Evolutionary conservation across 2,797 vertebrate genomes (phyloP).

Genomic region (Peromyscus melanophrys): DNA sequence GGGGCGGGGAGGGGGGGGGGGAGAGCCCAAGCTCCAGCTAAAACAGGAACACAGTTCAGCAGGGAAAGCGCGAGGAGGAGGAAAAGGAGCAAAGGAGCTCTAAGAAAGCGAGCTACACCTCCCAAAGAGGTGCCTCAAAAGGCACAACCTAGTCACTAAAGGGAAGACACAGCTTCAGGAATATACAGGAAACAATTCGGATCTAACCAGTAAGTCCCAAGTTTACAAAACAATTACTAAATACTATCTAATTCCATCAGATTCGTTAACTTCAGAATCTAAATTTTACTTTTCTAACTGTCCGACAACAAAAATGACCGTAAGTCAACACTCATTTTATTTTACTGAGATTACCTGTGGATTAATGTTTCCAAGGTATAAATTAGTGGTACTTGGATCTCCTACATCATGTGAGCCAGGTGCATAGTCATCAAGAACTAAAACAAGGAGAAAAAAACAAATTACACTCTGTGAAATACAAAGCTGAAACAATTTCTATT

Average conservation of each 20-base stretch:
- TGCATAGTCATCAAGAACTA: conserved; percentile 98
- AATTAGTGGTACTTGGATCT: conserved; percentile 98
- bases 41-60: background rate
- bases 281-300: conserved; percentile 16
- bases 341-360: conserved; percentile 93
- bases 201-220: background rate
- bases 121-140: background rate
- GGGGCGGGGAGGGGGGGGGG: background rate
- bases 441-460: conserved; percentile 55
- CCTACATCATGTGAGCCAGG: conserved; percentile 99
- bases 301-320: background rate
- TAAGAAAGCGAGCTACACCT: conserved; percentile 31
- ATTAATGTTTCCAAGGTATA: conserved; percentile 99
- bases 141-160: background rate
- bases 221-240: conserved; percentile 25
- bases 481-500: conserved; percentile 79
- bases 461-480: conserved; percentile 83
- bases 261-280: conserved; percentile 33
- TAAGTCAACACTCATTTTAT: background rate
- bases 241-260: conserved; percentile 13
- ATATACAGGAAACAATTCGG: background rate
- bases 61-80: conserved; percentile 3
- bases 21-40: background rate
- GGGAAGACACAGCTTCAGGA: background rate
- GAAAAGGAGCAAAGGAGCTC: background rate